These are phyloP conservation scores for Paramormyrops hopkinsi DNA, from an alignment of 2,797 vertebrate species.

Conservation along the genomic window DNA sequence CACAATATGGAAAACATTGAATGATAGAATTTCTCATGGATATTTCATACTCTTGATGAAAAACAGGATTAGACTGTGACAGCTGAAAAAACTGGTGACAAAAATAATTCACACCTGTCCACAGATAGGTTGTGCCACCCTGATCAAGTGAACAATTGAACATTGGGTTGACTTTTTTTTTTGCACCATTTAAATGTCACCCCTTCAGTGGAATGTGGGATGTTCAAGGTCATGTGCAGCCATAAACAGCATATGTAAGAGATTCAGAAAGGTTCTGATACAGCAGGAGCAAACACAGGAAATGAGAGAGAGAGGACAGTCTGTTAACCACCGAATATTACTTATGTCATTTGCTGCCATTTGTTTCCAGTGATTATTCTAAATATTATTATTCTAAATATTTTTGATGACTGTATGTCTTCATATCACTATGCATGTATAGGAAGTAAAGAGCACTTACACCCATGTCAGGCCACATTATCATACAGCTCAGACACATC, in stretches of 20 bases:
- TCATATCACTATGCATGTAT: neutral
- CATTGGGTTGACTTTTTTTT: neutral
- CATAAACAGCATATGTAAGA: neutral
- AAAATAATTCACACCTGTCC: conserved; percentile 16
- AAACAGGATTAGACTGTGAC: conserved; percentile 5
- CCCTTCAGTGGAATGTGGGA: neutral
- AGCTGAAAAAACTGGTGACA: neutral
- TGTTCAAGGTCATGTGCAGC: neutral
- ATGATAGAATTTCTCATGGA: neutral
- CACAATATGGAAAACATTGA: neutral
- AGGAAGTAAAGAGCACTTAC: neutral
- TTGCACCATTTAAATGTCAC: neutral
- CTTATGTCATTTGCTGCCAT: neutral
- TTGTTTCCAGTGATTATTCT: neutral
- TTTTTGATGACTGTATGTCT: neutral
- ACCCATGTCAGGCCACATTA: neutral
- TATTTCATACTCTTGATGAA: neutral
- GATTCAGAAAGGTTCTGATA: neutral
- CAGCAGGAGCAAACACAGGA: neutral
- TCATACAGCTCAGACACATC: neutral
- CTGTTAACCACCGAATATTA: neutral
- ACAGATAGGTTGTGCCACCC: neutral
- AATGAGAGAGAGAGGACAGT: neutral
- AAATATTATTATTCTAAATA: neutral
- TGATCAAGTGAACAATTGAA: neutral